These are phyloP conservation scores for Acromyrmex echinatior DNA, from an alignment of 1,140 invertebrate genomes.

Conservation along the genomic window DNA sequence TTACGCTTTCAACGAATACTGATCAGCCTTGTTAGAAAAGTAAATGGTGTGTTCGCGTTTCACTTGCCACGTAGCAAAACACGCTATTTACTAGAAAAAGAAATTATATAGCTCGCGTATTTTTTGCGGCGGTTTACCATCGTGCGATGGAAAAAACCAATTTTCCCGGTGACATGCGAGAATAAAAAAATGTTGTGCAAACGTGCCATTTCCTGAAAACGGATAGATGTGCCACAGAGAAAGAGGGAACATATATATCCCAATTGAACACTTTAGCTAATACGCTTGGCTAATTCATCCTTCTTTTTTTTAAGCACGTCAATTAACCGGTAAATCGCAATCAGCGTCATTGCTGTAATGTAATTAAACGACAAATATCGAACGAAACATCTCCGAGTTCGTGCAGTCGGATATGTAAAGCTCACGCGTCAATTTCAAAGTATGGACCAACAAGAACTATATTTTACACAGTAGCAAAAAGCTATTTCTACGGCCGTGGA, in stretches of 20 bases:
- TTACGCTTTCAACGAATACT: constrained; percentile 25
- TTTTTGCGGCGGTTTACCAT: constrained; percentile 72
- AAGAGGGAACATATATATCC: constrained; percentile 54
- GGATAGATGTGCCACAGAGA: constrained; percentile 48
- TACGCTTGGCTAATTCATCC: background rate
- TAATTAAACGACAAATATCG: constrained; percentile 31
- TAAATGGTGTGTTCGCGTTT: constrained; percentile 62
- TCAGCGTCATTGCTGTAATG: background rate
- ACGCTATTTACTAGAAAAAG: constrained; percentile 62
- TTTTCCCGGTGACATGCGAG: constrained; percentile 72
- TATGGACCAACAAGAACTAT: constrained; percentile 31
- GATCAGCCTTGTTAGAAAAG: constrained; percentile 10
- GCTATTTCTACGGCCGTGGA: constrained; percentile 49
- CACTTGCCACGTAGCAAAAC: constrained; percentile 66
- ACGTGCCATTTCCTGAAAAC: constrained; percentile 73
- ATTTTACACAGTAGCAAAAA: constrained; percentile 46
- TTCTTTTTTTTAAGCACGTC: constrained; percentile 21
- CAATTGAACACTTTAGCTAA: constrained; percentile 70
- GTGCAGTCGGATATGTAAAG: constrained; percentile 16
- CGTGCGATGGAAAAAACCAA: constrained; percentile 74
- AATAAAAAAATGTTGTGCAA: constrained; percentile 59
- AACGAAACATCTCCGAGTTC: background rate
- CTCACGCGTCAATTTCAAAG: constrained; percentile 2
- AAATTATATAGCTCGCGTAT: constrained; percentile 55
- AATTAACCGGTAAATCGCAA: background rate